Evolutionary conservation across 1,140 invertebrate genomes (phyloP).

Genomic region (Tribolium castaneum): DNA sequence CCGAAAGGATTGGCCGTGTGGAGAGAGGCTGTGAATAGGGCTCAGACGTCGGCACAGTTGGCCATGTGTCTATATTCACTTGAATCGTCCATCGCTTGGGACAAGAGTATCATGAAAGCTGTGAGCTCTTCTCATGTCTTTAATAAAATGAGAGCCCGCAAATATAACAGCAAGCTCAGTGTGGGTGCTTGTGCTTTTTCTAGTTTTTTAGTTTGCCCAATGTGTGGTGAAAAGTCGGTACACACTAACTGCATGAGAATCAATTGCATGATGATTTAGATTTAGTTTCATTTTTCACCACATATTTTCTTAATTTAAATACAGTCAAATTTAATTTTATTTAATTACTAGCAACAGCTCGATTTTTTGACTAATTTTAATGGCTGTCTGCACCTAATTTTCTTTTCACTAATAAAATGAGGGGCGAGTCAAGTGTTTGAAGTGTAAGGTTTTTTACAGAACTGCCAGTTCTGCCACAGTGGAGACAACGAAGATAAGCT

Average conservation of each 20-base stretch:
- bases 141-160: slow-evolving; percentile 64
- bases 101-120: slow-evolving; percentile 99
- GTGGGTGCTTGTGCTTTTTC: slow-evolving; percentile 63
- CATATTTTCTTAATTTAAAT: slow-evolving; percentile 18
- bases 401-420: not conserved
- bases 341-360: slow-evolving; percentile 20
- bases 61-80: slow-evolving; percentile 91
- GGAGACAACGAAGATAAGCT: slow-evolving; percentile 97
- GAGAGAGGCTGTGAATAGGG: slow-evolving; percentile 86
- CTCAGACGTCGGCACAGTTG: slow-evolving; percentile 88
- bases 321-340: not conserved
- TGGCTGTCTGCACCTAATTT: slow-evolving; percentile 36
- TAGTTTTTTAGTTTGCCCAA: slow-evolving; percentile 38
- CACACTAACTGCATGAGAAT: slow-evolving; percentile 38
- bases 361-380: slow-evolving; percentile 23
- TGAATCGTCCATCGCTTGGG: slow-evolving; percentile 94
- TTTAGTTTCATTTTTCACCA: slow-evolving; percentile 16
- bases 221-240: slow-evolving; percentile 22
- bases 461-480: slow-evolving; percentile 95
- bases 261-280: slow-evolving; percentile 45
- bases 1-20: slow-evolving; percentile 84
- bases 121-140: slow-evolving; percentile 73
- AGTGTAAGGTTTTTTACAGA: slow-evolving; percentile 72
- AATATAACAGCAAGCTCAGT: slow-evolving; percentile 65
- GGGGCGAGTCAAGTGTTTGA: not conserved